These are phyloP conservation scores for Chrysolina americana DNA, from an alignment of 2,888 invertebrate genomes.

Conservation along the genomic window DNA sequence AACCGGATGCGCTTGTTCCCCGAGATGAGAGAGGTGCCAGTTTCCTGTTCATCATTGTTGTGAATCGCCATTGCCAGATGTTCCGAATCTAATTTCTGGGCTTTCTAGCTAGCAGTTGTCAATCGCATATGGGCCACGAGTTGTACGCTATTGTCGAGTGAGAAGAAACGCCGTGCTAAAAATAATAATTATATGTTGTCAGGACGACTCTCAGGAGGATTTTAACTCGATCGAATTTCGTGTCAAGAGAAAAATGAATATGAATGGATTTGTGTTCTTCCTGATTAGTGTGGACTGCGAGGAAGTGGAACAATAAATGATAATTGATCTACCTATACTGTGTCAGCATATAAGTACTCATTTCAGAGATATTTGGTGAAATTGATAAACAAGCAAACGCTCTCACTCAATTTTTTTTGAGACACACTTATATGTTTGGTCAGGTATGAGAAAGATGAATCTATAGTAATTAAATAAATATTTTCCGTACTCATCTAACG, in stretches of 20 bases:
- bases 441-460: too few relatives aligned
- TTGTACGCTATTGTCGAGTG: slow-evolving; percentile 13
- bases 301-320: background rate
- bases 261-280: background rate
- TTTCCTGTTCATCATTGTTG: slow-evolving; percentile 61
- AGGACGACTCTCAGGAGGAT: slow-evolving; percentile 16
- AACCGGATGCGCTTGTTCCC: slow-evolving; percentile 43
- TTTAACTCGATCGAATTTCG: background rate
- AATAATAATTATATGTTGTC: slow-evolving; percentile 24
- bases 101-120: slow-evolving; percentile 39
- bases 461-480: too few relatives aligned
- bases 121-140: slow-evolving; percentile 35
- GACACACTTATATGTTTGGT: too few relatives aligned
- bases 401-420: too few relatives aligned
- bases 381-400: too few relatives aligned
- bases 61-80: slow-evolving; percentile 59
- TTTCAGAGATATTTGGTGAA: too few relatives aligned
- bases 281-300: background rate
- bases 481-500: too few relatives aligned
- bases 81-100: slow-evolving; percentile 39
- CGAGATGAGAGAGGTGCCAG: slow-evolving; percentile 46
- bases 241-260: background rate
- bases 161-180: slow-evolving; percentile 10
- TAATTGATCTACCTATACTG: too few relatives aligned
- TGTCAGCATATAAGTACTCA: too few relatives aligned